Base-by-base conservation (phyloP, 1,140 invertebrate genomes). In the Rhysida immarginata region DNA sequence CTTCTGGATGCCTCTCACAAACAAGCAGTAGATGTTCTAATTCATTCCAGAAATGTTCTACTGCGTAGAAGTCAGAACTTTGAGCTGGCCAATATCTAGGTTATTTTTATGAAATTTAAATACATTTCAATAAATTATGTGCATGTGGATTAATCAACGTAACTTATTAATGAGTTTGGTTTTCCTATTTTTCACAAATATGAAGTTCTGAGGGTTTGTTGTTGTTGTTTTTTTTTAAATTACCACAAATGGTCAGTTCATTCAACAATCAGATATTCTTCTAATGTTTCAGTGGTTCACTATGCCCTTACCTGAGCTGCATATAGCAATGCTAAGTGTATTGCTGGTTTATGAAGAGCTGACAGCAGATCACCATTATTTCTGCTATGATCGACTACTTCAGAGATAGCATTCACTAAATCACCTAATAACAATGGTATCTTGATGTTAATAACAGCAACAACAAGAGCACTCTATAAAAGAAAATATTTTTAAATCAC, bases 381-480 rank as follows among this genome's bases (percentile, higher is more conserved):
- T 55, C 25, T 69, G 60, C 26, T 63, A 60, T 26, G 64, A 64
- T 59, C 64, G 49, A 46, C 69, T 67, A 52, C 63, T 64, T 74
- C 77, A n/a, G n/a, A 68, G 42, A 92, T 72, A 13, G 83, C 78
- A 69, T 90, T 87, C 21, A 91, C 80, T 18, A 90, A 64, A 58
- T 80, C 75, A 41, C 87, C 86, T 21, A 92, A 72, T 54, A 82
- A 63, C 58, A 82, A 72, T 1, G 88, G 87, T 60, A 91, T 83
- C 67, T 84, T 75, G 58, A 90, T 86, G 65, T 92, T 92, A 55
- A 88, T 72, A 46, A 83, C 60, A 1, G 88, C 87, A 51, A 87
- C 85, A 59, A 79, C 69, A 26, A 90, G 66, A 14, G 88, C 85
- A 62, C 83, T 82, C 87, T 91, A 65, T 52, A 74, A 73, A 55